Evolutionary conservation across 2,113 vertebrate genomes (phyloP).

Genomic region (Aviceda subcristata): DNA sequence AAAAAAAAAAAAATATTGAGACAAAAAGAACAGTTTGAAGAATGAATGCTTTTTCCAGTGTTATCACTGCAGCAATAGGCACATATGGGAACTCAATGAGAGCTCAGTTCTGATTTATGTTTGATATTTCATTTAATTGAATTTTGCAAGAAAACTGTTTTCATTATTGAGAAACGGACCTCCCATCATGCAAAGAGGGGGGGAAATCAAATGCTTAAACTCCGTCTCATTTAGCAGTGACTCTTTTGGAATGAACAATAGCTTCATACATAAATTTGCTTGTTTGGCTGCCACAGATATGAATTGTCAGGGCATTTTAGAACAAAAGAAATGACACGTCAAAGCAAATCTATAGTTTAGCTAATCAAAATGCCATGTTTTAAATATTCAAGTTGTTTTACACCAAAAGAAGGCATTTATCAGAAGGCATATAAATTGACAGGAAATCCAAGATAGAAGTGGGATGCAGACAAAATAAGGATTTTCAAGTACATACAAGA

Average conservation of each 20-base stretch:
- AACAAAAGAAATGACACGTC: conserved; percentile 30
- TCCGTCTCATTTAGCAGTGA: conserved; percentile 41
- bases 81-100: conserved; percentile 32
- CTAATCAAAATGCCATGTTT: conserved; percentile 35
- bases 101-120: conserved; percentile 23
- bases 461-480: neutral
- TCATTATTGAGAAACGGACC: conserved; percentile 59
- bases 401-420: neutral
- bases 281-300: conserved; percentile 35
- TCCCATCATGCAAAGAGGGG: conserved; percentile 30
- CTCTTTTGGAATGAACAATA: conserved; percentile 36
- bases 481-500: neutral
- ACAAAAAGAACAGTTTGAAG: neutral
- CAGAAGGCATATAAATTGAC: conserved; percentile 4
- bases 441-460: neutral
- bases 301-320: conserved; percentile 23
- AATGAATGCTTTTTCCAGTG: neutral
- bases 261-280: conserved; percentile 24
- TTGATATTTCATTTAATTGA: conserved; percentile 56
- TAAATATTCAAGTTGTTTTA: conserved; percentile 27
- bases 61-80: neutral
- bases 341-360: conserved; percentile 28
- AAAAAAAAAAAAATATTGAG: too few species aligned
- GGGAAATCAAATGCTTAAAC: conserved; percentile 12
- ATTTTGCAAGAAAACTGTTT: conserved; percentile 49